Evolutionary conservation across 2,797 vertebrate genomes (phyloP).

Genomic region (Threskiornis aethiopicus): DNA sequence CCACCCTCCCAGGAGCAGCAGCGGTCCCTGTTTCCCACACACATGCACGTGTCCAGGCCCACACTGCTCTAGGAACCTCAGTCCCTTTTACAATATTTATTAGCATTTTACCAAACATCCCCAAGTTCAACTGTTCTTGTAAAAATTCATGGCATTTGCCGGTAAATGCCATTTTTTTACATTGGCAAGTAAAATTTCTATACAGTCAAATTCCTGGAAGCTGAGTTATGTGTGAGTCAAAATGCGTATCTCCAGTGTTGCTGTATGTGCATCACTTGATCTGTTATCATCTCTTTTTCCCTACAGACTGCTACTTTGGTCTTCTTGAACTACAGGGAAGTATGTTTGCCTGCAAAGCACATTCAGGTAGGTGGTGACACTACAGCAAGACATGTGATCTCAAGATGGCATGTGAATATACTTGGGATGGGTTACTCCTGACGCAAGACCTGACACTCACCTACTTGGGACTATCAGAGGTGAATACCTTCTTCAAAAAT

Average conservation of each 20-base stretch:
- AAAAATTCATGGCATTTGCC: background rate
- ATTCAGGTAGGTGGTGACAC: background rate
- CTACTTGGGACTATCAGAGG: background rate
- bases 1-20: background rate
- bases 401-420: background rate
- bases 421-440: background rate
- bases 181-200: background rate
- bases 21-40: background rate
- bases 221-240: conserved; percentile 17
- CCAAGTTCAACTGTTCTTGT: background rate
- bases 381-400: background rate
- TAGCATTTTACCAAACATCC: background rate
- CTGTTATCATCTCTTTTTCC: background rate
- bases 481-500: background rate
- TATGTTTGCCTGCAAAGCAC: background rate
- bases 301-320: background rate
- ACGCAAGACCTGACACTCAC: background rate
- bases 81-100: background rate
- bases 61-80: background rate
- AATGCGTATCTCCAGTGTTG: background rate
- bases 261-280: background rate
- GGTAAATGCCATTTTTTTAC: background rate
- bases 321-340: background rate
- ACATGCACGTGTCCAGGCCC: background rate
- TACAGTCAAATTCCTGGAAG: background rate